Percentiles rank a stretch among this genome's conserved stretches.
phyloP scores from a whole-genome alignment of 2,113 vertebrate species.

The Neogobius melanostomus region DNA sequence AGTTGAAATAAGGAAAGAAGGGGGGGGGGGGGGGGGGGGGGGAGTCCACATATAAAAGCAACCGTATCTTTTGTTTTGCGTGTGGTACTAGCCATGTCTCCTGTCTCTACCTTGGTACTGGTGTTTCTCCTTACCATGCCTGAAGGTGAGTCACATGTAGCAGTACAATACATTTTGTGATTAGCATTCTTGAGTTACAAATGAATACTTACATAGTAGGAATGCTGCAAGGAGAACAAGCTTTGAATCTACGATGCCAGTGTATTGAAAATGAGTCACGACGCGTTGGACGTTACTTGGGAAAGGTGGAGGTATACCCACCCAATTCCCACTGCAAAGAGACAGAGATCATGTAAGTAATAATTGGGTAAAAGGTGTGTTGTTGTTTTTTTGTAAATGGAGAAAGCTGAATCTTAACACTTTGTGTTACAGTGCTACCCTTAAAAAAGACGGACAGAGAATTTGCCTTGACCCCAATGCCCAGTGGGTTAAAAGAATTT shows the following conservation, averaged over 20 bases:
- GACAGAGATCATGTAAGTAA: constrained; percentile 84
- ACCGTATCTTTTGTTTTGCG: not conserved
- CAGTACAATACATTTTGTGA: not conserved
- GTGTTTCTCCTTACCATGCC: constrained; percentile 52
- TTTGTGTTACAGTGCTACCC: constrained; percentile 64
- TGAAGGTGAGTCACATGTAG: constrained; percentile 69
- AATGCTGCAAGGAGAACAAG: constrained; percentile 19
- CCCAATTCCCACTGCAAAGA: constrained; percentile 79
- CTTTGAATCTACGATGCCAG: constrained; percentile 76
- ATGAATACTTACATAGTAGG: constrained; percentile 36
- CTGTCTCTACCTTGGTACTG: constrained; percentile 35
- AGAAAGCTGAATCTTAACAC: not conserved
- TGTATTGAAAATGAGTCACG: constrained; percentile 73
- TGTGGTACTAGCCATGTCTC: constrained; percentile 24
- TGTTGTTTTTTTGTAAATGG: not conserved
- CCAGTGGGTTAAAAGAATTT: constrained; percentile 72
- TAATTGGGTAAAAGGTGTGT: not conserved
- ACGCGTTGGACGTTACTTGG: constrained; percentile 73
- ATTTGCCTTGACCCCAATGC: constrained; percentile 72
- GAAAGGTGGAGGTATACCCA: constrained; percentile 71
- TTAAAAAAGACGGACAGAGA: constrained; percentile 46
- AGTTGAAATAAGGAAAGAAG: not conserved
- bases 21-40: too few relatives aligned
- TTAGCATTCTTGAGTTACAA: not conserved
- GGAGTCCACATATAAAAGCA: not conserved